Evolutionary conservation across 1,140 invertebrate species (phyloP), one percentile per base, ranked within the genome.

Genomic region (Dicyema japonicum): DNA sequence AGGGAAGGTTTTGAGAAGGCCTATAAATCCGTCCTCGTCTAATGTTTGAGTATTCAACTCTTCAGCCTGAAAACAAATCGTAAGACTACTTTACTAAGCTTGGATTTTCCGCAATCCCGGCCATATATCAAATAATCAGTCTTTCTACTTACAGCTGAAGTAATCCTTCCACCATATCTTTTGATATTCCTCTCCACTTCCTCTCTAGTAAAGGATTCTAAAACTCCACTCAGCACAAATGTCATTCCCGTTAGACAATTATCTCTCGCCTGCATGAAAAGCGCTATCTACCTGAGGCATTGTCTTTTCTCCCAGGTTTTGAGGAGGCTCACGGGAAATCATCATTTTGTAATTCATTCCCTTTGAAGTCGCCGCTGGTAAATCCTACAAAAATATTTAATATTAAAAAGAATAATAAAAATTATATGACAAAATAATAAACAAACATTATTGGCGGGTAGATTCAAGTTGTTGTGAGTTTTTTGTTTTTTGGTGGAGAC

Each of bases 201-300:
- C 18, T 74, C 67, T 17, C 67, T 56, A 40, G 76, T 71, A 35
- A 85, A 56, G 0, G 70, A 75, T 41, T 80, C 74, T 7, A 76
- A 51, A 4, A 80, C 66, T 13, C 76, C 76, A 31, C 72, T 78
- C 22, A 74, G 49, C 5, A 82, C 47, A 46, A 85, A 78, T 15
- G 61, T 66, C 33, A 69, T 45, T 27, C 67, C 65, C 27, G 61
- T 59, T 3, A 80, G 45, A 41, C 71, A 72, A 40, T 62, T 19
- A n/a, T n/a, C n/a, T n/a, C n/a, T n/a, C n/a, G n/a, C n/a, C n/a
- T n/a, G n/a, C n/a, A n/a, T n/a, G n/a, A n/a, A n/a, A n/a, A n/a
- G n/a, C n/a, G n/a, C n/a, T n/a, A n/a, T n/a, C n/a, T n/a, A n/a
- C n/a, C n/a, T n/a, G n/a, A n/a, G n/a, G n/a, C n/a, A n/a, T n/a